Percentiles rank a stretch among this genome's conserved stretches.
These are phyloP conservation scores for Incurvaria masculella DNA, from an alignment of 2,888 invertebrate genomes.

Conservation along the genomic window DNA sequence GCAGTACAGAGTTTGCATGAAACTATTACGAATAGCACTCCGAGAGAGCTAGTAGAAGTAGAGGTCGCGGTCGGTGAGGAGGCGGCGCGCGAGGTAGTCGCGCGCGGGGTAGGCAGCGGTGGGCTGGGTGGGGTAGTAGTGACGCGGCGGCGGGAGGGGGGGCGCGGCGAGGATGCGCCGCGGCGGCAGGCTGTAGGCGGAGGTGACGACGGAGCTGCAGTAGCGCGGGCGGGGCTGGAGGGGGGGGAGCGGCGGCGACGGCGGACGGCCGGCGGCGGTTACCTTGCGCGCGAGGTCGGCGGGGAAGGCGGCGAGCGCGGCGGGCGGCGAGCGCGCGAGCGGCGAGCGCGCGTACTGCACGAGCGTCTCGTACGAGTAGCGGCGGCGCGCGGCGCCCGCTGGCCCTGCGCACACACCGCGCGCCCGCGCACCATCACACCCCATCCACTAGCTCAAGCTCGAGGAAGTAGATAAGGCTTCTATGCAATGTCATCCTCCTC, in stretches of 20 bases:
- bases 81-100: slow-evolving; percentile 1
- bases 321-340: slow-evolving; percentile 52
- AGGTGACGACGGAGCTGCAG: slow-evolving; percentile 8
- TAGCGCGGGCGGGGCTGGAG: slow-evolving; percentile 19
- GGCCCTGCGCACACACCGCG: slow-evolving; percentile 24
- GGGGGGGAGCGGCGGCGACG: slow-evolving; percentile 19
- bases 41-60: not conserved
- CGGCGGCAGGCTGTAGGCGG: slow-evolving; percentile 1
- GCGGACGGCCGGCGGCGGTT: slow-evolving; percentile 11
- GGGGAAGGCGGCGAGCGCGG: slow-evolving; percentile 46
- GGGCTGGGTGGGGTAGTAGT: slow-evolving; percentile 28
- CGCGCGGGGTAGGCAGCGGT: not conserved
- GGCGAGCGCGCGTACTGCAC: slow-evolving; percentile 54
- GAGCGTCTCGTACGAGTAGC: slow-evolving; percentile 53
- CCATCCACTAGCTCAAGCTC: too few relatives aligned
- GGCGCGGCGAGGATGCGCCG: slow-evolving; percentile 25
- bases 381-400: slow-evolving; percentile 35
- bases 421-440: slow-evolving; percentile 11
- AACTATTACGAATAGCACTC: too few relatives aligned
- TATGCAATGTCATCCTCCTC: too few relatives aligned
- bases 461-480: too few relatives aligned
- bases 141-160: slow-evolving; percentile 29
- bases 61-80: not conserved
- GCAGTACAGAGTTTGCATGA: too few relatives aligned
- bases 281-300: slow-evolving; percentile 54